Conservation (phyloP, 1,140 invertebrate species). For the Drosophila subobscura region DNA sequence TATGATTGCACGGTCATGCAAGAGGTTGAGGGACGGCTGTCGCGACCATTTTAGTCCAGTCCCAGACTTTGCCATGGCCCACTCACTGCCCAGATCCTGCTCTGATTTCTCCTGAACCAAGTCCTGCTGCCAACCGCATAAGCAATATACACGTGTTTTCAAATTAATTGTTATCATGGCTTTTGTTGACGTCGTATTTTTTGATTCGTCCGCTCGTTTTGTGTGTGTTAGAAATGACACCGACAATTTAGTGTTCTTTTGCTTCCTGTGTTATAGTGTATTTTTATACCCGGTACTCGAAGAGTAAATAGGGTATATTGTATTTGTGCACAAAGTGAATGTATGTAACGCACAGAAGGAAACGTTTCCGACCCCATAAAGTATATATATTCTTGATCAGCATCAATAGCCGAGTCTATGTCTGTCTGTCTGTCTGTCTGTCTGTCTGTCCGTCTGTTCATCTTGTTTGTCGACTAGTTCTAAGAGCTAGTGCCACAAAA, state of each 20-base stretch:
- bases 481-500: too few species aligned
- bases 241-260: constrained; percentile 66
- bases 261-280: constrained; percentile 34
- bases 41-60: constrained; percentile 49
- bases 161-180: constrained; percentile 82
- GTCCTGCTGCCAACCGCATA: constrained; percentile 74
- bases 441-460: too few species aligned
- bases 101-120: constrained; percentile 14
- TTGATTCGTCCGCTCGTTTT: constrained; percentile 20
- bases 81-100: constrained; percentile 28
- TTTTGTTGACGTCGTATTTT: constrained; percentile 79
- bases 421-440: too few species aligned
- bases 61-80: not conserved
- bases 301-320: too few species aligned
- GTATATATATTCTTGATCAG: too few species aligned
- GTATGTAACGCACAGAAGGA: too few species aligned
- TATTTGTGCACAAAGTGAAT: too few species aligned
- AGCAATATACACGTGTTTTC: constrained; percentile 83
- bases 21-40: constrained; percentile 61
- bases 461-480: too few species aligned
- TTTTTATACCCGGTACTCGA: too few species aligned
- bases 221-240: constrained; percentile 42
- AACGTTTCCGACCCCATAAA: too few species aligned
- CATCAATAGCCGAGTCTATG: too few species aligned
- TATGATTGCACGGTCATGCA: constrained; percentile 75